Percentiles rank a stretch among this genome's conserved stretches.
These are phyloP conservation scores for Muschampia plurimacula DNA, from an alignment of 2,888 invertebrate genomes.

Conservation along the genomic window DNA sequence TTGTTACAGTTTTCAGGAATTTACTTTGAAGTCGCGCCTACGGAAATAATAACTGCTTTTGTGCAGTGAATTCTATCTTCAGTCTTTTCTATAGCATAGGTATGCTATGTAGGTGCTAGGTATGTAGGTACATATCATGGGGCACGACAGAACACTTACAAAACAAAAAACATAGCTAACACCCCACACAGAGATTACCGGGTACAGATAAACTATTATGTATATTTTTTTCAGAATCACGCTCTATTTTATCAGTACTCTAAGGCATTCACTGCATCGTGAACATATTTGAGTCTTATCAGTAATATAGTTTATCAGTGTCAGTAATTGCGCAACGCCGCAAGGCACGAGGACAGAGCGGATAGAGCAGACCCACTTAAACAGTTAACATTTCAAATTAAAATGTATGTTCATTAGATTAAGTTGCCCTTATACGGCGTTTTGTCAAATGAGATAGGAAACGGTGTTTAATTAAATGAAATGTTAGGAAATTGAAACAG, in stretches of 20 bases:
- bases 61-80: too few relatives aligned
- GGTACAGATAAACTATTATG: neutral
- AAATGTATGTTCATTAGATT: slow-evolving; percentile 2
- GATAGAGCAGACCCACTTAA: neutral
- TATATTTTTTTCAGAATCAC: neutral
- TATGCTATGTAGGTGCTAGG: too few relatives aligned
- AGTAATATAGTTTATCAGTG: slow-evolving; percentile 19
- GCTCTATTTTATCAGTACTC: neutral
- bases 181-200: neutral
- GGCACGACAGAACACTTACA: too few relatives aligned
- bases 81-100: too few relatives aligned
- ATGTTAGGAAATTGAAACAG: slow-evolving; percentile 17
- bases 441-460: slow-evolving; percentile 19
- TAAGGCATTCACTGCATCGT: slow-evolving; percentile 13
- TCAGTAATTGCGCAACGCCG: neutral
- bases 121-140: too few relatives aligned
- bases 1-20: too few relatives aligned
- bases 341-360: neutral
- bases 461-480: slow-evolving; percentile 15
- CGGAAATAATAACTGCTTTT: too few relatives aligned
- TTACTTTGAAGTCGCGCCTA: too few relatives aligned
- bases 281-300: slow-evolving; percentile 14
- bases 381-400: slow-evolving; percentile 13
- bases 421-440: slow-evolving; percentile 11
- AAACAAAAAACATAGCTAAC: neutral